Percentiles rank a stretch among this genome's conserved stretches.
phyloP scores from a whole-genome alignment of 2,113 vertebrate species.

The Odobenus rosmarus region DNA sequence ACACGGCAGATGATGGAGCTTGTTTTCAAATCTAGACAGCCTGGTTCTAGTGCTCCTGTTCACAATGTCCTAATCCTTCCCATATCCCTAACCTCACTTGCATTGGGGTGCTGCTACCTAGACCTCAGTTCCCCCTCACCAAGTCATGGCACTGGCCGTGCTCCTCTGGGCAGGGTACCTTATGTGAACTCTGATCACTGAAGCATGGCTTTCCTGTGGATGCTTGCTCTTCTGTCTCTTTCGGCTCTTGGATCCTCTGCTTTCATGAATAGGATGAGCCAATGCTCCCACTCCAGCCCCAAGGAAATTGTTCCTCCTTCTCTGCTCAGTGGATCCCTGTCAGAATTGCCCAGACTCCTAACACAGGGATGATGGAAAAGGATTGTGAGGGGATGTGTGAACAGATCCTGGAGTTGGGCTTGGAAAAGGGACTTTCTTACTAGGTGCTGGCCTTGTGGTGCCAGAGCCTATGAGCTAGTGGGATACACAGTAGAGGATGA shows the following conservation, averaged over 20 bases:
- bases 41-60: background rate
- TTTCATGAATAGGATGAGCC: background rate
- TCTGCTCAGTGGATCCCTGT: background rate
- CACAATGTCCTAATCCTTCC: background rate
- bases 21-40: background rate
- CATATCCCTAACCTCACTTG: background rate
- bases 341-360: background rate
- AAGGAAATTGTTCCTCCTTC: background rate
- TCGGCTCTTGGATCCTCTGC: accelerated
- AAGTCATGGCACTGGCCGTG: background rate
- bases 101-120: background rate
- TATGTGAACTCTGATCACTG: background rate
- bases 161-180: accelerated
- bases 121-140: no score
- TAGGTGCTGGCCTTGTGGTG: background rate
- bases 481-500: no score
- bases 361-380: background rate
- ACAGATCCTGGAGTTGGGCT: background rate
- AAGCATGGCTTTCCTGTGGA: background rate
- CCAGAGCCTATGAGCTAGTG: background rate
- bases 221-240: background rate
- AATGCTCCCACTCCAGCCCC: accelerated
- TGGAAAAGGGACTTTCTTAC: background rate
- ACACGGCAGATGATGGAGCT: no score
- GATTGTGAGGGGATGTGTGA: no score